Base-by-base conservation (phyloP, 2,113 vertebrate genomes). In the Pontoporia blainvillei region DNA sequence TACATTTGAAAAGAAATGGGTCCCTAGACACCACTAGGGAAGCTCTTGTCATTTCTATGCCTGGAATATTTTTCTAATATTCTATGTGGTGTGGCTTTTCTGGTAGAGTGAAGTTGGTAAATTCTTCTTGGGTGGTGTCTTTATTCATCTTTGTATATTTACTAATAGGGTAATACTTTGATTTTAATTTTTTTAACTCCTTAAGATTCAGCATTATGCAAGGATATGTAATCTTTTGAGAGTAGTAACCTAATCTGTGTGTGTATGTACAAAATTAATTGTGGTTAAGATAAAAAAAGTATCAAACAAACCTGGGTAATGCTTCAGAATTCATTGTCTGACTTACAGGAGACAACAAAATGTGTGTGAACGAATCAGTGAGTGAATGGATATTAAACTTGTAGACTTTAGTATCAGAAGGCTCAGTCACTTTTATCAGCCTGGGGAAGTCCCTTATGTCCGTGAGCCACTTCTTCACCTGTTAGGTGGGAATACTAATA, bases 1-100 rank as follows among this genome's bases (percentile, higher is more conserved):
- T 64, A 86, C n/a, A 39, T 97, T 90, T 92, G 93, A 64, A 91
- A 94, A 94, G n/a, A 71, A 31, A 36, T 89, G 39, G 44, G 36
- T 49, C 8, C 84, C 3, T 39, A 17, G 57, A 31, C 5, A 36
- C 21, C 14, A 41, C 3, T 90, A 62, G 71, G n/a, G 52, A 73
- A 49, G 15, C 21, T 86, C 23, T 95, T 85, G 36, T 78, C 21
- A 52, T 69, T 91, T 94, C 23, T 85, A 1, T 95, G 34, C 31
- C 25, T 61, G 12, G 7, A 67, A 69, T 9, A 78, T 87, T 90
- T 87, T 75, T 57, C 34, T 86, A 14, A 79, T 84, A 46, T 27
- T 62, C 15, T 86, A 0, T 94, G 39, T 72, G 34, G 3, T 90
- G 12, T 86, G 10, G 66, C 25, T 96, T 79, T 94, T 94, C 52